phyloP scores from a whole-genome alignment of 1,140 invertebrate genomes.

The Drosophila ohnishii region DNA sequence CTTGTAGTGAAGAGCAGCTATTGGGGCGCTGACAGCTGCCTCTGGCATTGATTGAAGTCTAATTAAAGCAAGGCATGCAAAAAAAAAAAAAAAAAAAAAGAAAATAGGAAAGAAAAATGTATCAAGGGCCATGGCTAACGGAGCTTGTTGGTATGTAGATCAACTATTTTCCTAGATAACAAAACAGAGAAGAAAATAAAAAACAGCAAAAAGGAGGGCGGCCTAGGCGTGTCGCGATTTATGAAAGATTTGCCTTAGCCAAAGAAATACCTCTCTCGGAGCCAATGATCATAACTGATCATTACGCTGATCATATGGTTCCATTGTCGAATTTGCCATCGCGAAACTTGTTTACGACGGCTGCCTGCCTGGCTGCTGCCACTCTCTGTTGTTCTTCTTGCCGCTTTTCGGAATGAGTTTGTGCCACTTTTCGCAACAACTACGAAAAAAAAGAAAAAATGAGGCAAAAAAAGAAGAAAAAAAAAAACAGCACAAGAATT shows the following conservation, averaged over 20 bases:
- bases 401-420: conserved; percentile 71
- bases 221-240: conserved; percentile 58
- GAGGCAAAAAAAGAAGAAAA: conserved; percentile 29
- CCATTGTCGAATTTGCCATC: conserved; percentile 76
- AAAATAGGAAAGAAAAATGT: conserved; percentile 9
- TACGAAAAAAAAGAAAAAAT: conserved; percentile 46
- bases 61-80: conserved; percentile 68
- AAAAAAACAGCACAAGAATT: conserved; percentile 63
- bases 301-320: conserved; percentile 80
- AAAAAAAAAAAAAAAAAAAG: conserved; percentile 1
- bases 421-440: conserved; percentile 72
- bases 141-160: conserved; percentile 58
- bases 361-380: conserved; percentile 15
- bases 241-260: conserved; percentile 38
- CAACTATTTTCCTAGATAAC: conserved; percentile 37
- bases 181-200: background rate
- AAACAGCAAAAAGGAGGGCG: conserved; percentile 25
- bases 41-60: conserved; percentile 79
- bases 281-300: conserved; percentile 76
- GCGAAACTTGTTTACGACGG: conserved; percentile 68
- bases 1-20: conserved; percentile 17
- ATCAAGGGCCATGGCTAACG: conserved; percentile 51
- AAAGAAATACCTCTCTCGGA: conserved; percentile 16
- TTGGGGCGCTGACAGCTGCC: conserved; percentile 55
- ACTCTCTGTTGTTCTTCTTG: conserved; percentile 29